These are phyloP conservation scores for Cotesia congregata DNA, from an alignment of 2,888 invertebrate species.

Conservation along the genomic window DNA sequence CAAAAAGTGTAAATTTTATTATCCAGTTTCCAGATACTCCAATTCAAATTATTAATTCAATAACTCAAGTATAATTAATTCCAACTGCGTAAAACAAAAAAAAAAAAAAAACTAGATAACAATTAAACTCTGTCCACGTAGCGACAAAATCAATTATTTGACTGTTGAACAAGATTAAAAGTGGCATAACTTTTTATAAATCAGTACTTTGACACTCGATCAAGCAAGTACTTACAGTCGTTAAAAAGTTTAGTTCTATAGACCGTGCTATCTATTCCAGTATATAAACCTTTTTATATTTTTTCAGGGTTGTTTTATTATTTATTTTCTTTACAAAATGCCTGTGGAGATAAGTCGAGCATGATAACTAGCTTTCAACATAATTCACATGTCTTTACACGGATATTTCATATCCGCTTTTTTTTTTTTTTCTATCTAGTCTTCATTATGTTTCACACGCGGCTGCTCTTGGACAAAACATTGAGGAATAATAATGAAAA, in stretches of 20 bases:
- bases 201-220: background rate
- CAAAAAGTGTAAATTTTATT: too few relatives aligned
- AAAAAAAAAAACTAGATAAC: too few relatives aligned
- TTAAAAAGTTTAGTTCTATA: constrained; percentile 9
- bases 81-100: too few relatives aligned
- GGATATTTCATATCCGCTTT: background rate
- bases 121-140: too few relatives aligned
- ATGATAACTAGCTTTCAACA: constrained; percentile 19
- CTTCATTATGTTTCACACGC: background rate
- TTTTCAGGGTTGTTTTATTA: background rate
- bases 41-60: too few relatives aligned
- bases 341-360: constrained; percentile 19
- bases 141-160: background rate
- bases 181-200: background rate
- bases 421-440: background rate
- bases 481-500: background rate
- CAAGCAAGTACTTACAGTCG: background rate
- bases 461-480: background rate
- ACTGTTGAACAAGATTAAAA: background rate
- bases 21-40: too few relatives aligned
- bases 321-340: background rate
- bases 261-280: background rate
- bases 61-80: too few relatives aligned
- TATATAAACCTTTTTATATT: background rate
- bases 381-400: constrained; percentile 5